A percentile compares a stretch with the other conserved stretches of the same genome.
Conservation (phyloP, 2,113 vertebrate genomes). For the Lasiurus borealis region DNA sequence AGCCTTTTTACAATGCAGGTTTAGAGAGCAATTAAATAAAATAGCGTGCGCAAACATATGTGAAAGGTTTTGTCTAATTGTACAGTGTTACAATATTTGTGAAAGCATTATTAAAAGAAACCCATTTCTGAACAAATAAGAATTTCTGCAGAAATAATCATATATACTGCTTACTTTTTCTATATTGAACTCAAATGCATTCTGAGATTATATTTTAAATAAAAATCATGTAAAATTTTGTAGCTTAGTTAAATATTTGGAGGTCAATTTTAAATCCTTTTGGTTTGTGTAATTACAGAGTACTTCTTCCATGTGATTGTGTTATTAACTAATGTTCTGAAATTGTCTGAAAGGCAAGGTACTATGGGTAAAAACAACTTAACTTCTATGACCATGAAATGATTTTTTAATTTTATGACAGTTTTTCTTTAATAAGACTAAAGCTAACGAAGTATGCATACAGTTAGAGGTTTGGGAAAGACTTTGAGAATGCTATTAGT, state of each 20-base stretch:
- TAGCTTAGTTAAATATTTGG: not conserved
- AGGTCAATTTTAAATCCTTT: not conserved
- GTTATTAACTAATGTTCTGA: not conserved
- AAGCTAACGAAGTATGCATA: constrained; percentile 55
- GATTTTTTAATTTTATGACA: constrained; percentile 59
- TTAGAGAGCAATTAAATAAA: not conserved
- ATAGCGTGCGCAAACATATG: not conserved
- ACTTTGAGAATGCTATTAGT: constrained; percentile 45
- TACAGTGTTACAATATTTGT: not conserved
- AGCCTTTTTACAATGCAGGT: not conserved
- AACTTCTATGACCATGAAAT: not conserved
- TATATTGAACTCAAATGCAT: not conserved
- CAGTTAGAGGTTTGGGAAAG: constrained; percentile 49
- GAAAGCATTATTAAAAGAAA: not conserved
- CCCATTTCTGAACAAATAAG: not conserved
- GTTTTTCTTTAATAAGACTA: constrained; percentile 60
- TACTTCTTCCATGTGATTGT: not conserved
- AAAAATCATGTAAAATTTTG: not conserved
- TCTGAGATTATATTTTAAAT: not conserved
- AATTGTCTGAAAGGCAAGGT: constrained; percentile 1
- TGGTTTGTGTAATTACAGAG: not conserved
- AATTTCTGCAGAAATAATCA: not conserved
- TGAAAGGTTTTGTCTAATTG: not conserved
- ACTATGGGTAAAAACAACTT: not conserved
- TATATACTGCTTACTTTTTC: not conserved